phyloP scores from a whole-genome alignment of 2,113 vertebrate genomes.

The rat (Rattus norvegicus) region DNA sequence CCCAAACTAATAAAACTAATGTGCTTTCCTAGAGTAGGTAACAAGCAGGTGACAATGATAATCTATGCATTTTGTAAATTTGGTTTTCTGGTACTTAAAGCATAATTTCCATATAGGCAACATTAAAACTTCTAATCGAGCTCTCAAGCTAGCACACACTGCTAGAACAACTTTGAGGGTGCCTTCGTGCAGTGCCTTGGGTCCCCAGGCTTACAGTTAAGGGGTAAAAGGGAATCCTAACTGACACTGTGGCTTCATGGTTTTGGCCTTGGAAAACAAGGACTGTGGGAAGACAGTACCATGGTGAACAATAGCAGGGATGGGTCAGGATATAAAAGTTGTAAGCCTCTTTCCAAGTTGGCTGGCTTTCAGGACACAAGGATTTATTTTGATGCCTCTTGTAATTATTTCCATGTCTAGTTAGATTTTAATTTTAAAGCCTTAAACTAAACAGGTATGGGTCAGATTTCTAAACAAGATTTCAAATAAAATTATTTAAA shows the following conservation, averaged over 20 bases:
- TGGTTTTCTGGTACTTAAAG: neutral
- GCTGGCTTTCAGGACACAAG: neutral
- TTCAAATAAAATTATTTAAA: constrained; percentile 36
- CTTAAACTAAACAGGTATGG: neutral
- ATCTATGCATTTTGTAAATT: neutral
- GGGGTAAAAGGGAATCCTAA: neutral
- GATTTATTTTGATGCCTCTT: neutral
- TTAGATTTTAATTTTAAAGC: neutral
- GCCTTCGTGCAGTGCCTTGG: too few relatives aligned
- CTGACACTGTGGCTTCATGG: neutral
- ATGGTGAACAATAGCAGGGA: neutral
- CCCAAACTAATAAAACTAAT: neutral
- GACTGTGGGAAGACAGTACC: neutral
- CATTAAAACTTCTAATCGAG: neutral
- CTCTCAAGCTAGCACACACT: neutral
- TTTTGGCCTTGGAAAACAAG: neutral
- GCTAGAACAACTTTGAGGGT: neutral
- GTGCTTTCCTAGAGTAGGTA: neutral
- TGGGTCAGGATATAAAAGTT: too few relatives aligned
- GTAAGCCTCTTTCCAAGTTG: neutral
- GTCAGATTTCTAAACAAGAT: neutral
- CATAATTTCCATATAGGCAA: neutral
- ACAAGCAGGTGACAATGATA: neutral
- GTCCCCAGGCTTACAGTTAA: neutral
- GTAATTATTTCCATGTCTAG: constrained; percentile 1